Evolutionary conservation across 2,888 invertebrate species (phyloP), one percentile per base, ranked within the genome.

Genomic region (Quadriops clusia): DNA sequence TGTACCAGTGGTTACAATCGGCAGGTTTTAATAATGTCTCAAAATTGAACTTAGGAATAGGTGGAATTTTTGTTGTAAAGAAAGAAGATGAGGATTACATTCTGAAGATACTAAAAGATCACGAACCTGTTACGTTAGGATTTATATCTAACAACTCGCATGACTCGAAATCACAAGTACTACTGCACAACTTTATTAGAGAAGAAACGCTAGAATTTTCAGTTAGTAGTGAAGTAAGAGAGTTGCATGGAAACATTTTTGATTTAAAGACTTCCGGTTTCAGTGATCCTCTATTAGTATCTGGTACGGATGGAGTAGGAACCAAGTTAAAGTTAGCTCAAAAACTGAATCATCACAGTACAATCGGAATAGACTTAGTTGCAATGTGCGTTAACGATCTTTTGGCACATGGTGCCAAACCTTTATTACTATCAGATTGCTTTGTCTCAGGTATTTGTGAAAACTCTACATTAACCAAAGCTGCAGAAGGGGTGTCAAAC

Each of bases 331-430:
- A 90, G n/a, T n/a, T n/a, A n/a, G 90, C 94, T 0, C 76, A 90
- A 51, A 70, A 72, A 35, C 73, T 77, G 52, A 69, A 74, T 9
- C 72, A 78, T 32, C 91, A 89, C 59, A 72, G 78, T 47, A 78
- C 81, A 0, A 74, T 97, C 31, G 97, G 97, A 1, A 81, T 87
- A 45, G 98, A 98, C 61, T 67, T 98, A 17, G 93, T 98, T 2
- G 97, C 95, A 3, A 94, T 95, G 91, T 94, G 94, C 53, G 94
- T 89, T 24, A 98, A 98, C 63, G 94, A 97, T 59, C 77, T 97
- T 29, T 64, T 98, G 27, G 91, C 91, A 43, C 85, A 91, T 38
- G 95, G 94, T 23, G 97, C 94, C 0, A 89, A 91, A 49, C 94
- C 97, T 0, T 68, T 98, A 42, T 94, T 89, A 45, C 97, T 98